These are phyloP conservation scores for Epinephelus lanceolatus DNA, from an alignment of 2,113 vertebrate genomes.

Conservation along the genomic window DNA sequence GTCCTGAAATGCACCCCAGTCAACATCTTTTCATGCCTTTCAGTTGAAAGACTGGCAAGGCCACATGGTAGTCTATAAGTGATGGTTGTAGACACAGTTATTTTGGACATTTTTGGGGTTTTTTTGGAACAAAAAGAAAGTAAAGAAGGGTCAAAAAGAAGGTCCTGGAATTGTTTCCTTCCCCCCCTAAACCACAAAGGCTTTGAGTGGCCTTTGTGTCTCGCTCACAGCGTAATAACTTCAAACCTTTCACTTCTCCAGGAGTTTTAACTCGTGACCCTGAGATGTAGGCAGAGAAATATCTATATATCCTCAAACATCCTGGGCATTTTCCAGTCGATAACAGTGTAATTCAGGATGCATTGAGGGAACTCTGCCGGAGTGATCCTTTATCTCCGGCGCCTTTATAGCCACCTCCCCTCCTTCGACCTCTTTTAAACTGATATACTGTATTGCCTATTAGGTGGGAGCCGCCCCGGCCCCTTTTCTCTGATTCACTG, in stretches of 20 bases:
- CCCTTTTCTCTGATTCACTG: conserved; percentile 43
- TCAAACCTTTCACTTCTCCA: conserved; percentile 27
- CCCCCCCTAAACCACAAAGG: not conserved
- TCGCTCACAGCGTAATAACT: conserved; percentile 11
- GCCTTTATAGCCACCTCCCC: conserved; percentile 44
- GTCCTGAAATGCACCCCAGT: not conserved
- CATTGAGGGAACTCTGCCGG: conserved; percentile 33
- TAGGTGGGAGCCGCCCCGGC: conserved; percentile 34
- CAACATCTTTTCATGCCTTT: not conserved
- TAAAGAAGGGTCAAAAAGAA: not conserved
- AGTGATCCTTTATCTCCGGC: conserved; percentile 54
- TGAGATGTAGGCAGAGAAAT: conserved; percentile 13
- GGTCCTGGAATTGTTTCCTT: not conserved
- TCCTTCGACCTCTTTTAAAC: conserved; percentile 60
- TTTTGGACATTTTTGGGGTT: not conserved
- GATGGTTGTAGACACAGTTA: not conserved
- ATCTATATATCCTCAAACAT: conserved; percentile 39
- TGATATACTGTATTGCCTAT: conserved; percentile 64
- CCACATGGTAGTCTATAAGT: too few species aligned
- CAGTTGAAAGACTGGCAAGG: not conserved
- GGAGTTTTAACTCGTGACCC: conserved; percentile 36
- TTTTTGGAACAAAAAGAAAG: not conserved
- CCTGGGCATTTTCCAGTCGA: conserved; percentile 23
- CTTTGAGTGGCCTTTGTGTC: not conserved
- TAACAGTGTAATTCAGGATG: conserved; percentile 40